Conservation (phyloP, 2,888 invertebrate species). For the Axea sp. region DNA sequence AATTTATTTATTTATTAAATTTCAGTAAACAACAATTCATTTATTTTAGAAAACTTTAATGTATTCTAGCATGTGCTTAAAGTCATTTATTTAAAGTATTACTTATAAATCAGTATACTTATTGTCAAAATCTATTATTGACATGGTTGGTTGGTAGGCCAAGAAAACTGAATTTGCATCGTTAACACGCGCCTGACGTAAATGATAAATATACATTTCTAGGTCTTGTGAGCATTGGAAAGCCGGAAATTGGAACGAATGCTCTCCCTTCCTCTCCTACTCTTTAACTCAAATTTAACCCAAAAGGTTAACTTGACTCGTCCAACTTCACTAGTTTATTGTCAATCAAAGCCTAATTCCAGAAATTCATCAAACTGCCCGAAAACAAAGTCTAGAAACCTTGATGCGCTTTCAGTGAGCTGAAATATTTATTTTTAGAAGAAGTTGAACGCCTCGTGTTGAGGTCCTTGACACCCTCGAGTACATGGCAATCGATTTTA, state of each 20-base stretch:
- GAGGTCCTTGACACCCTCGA: constrained; percentile 57
- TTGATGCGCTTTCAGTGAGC: constrained; percentile 13
- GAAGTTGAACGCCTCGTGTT: constrained; percentile 47
- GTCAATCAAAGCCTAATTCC: constrained; percentile 1
- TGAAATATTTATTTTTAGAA: constrained; percentile 39
- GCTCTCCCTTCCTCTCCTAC: constrained; percentile 12
- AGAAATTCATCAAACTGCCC: constrained; percentile 4
- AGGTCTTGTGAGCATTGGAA: constrained; percentile 48
- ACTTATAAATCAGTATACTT: constrained; percentile 28
- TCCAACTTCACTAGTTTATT: constrained; percentile 6
- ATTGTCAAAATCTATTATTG: constrained; percentile 57
- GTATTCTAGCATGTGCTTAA: too few relatives aligned
- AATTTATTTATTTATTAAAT: too few relatives aligned
- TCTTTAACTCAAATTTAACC: constrained; percentile 5
- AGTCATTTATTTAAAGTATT: background rate
- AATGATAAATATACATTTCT: constrained; percentile 61
- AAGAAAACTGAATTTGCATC: constrained; percentile 59
- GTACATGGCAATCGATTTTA: constrained; percentile 58
- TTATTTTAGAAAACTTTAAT: too few relatives aligned
- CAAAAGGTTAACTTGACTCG: background rate
- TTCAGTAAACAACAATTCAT: too few relatives aligned
- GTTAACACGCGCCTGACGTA: constrained; percentile 54
- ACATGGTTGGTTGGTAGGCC: constrained; percentile 45
- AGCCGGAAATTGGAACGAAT: constrained; percentile 61
- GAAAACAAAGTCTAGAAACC: constrained; percentile 5